Conservation (phyloP, 2,888 invertebrate genomes). For the Athripsodes cinereus region DNA sequence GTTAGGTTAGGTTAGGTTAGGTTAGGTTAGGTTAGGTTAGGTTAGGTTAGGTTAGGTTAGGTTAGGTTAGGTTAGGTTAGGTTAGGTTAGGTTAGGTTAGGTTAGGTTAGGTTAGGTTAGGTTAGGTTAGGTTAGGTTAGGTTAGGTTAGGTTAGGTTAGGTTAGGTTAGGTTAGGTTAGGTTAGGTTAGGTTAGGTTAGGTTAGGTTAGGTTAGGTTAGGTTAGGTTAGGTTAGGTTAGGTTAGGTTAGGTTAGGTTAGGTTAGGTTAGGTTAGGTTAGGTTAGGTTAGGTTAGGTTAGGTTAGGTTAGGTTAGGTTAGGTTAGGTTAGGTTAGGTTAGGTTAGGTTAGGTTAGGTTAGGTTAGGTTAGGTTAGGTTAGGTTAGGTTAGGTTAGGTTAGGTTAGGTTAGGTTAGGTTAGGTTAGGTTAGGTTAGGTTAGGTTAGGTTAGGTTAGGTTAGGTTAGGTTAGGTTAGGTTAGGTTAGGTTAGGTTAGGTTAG, state of each 20-base stretch:
- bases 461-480: conserved; percentile 20
- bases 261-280: conserved; percentile 5
- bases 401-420: conserved; percentile 24
- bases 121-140: conserved; percentile 9
- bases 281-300: conserved; percentile 8
- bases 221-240: conserved; percentile 8
- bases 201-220: conserved; percentile 7
- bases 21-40: conserved; percentile 8
- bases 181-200: conserved; percentile 6
- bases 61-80: conserved; percentile 8
- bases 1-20: conserved; percentile 26
- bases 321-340: conserved; percentile 24
- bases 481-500: conserved; percentile 18
- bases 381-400: conserved; percentile 26
- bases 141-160: conserved; percentile 7
- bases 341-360: conserved; percentile 25
- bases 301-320: conserved; percentile 22
- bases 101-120: conserved; percentile 18
- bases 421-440: conserved; percentile 24
- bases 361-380: conserved; percentile 26
- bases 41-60: conserved; percentile 8
- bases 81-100: conserved; percentile 12
- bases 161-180: not conserved
- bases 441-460: conserved; percentile 24
- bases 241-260: not conserved